phyloP scores from a whole-genome alignment of 2,113 vertebrate genomes.

The Elephas maximus region DNA sequence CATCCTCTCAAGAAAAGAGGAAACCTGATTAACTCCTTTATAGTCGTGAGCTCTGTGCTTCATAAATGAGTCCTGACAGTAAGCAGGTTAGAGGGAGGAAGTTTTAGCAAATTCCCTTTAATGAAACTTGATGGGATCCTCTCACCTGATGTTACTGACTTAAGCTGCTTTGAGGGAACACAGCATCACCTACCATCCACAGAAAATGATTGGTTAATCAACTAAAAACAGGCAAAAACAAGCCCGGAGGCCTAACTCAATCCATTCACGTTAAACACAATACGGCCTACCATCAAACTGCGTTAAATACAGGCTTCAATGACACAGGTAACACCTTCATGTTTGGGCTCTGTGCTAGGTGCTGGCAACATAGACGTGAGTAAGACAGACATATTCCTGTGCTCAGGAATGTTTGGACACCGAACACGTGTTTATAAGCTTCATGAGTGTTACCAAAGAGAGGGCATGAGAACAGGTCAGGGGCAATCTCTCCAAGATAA shows the following conservation, averaged over 20 bases:
- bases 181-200: slow-evolving; percentile 60
- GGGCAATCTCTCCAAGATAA: background rate
- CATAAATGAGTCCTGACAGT: slow-evolving; percentile 84
- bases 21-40: slow-evolving; percentile 86
- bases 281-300: background rate
- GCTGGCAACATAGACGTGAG: background rate
- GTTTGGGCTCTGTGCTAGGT: background rate
- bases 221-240: slow-evolving; percentile 53
- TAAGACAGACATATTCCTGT: background rate
- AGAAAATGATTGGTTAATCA: slow-evolving; percentile 65
- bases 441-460: background rate
- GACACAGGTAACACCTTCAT: background rate
- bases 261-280: background rate
- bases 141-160: slow-evolving; percentile 84
- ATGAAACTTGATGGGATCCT: slow-evolving; percentile 84
- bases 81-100: slow-evolving; percentile 86
- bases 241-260: background rate
- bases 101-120: slow-evolving; percentile 85
- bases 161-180: slow-evolving; percentile 81
- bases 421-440: background rate
- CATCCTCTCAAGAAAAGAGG: slow-evolving; percentile 80
- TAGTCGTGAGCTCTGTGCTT: slow-evolving; percentile 81
- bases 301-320: fast-evolving
- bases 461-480: background rate
- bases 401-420: background rate